These are phyloP conservation scores for Tiaroga cobitis DNA, from an alignment of 2,797 vertebrate genomes.

Conservation along the genomic window DNA sequence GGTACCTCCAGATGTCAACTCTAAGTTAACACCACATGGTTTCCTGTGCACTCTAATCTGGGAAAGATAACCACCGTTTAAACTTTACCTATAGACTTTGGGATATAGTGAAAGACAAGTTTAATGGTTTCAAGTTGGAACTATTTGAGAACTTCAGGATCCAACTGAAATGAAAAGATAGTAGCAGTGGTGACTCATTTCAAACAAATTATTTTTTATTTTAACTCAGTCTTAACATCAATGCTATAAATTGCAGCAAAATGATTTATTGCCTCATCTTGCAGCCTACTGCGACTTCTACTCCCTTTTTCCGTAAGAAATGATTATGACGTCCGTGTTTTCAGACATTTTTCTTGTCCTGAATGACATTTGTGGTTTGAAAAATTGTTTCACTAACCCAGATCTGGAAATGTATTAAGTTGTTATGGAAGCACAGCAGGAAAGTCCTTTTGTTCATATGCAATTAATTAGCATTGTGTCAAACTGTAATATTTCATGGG, in stretches of 20 bases:
- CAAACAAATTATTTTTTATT: conserved; percentile 23
- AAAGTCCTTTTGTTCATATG: conserved; percentile 19
- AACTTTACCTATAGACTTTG: not conserved
- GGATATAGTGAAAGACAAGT: not conserved
- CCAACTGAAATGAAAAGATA: conserved; percentile 37
- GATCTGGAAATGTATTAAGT: conserved; percentile 37
- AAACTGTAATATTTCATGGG: conserved; percentile 72
- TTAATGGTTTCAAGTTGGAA: not conserved
- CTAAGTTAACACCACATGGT: conserved; percentile 19
- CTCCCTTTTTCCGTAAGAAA: conserved; percentile 20
- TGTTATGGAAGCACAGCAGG: conserved; percentile 35
- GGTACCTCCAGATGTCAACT: conserved; percentile 9
- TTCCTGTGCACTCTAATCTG: conserved; percentile 6
- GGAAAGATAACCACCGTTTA: not conserved
- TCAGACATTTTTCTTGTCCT: conserved; percentile 28
- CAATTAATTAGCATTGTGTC: conserved; percentile 67
- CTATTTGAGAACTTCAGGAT: conserved; percentile 33
- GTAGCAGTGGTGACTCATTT: conserved; percentile 4
- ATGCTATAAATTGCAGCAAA: conserved; percentile 29
- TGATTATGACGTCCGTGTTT: not conserved
- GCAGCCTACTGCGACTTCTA: conserved; percentile 5
- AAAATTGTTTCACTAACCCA: not conserved
- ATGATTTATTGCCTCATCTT: conserved; percentile 26
- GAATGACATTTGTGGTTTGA: conserved; percentile 33
- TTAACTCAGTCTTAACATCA: conserved; percentile 26